Conservation (phyloP, 2,797 vertebrate genomes). For the Nyctalus aviator region DNA sequence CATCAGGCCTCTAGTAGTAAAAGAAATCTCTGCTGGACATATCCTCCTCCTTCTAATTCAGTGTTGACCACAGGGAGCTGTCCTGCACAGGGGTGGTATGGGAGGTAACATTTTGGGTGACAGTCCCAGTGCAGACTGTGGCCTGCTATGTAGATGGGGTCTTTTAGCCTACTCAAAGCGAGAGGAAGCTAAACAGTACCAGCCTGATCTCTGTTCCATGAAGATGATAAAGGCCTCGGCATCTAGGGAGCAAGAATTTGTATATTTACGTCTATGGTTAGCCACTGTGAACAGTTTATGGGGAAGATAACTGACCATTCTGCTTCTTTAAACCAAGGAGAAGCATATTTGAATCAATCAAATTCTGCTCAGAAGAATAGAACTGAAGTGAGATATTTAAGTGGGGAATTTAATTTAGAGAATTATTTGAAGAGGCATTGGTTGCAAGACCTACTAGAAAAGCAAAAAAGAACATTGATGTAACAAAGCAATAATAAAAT, state of each 20-base stretch:
- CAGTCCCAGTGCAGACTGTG: background rate
- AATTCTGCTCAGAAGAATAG: background rate
- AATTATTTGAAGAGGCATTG: background rate
- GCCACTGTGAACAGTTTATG: background rate
- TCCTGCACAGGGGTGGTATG: background rate
- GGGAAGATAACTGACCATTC: background rate
- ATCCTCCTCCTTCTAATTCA: background rate
- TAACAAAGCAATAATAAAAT: background rate
- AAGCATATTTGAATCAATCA: background rate
- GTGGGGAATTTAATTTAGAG: background rate
- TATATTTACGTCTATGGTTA: background rate
- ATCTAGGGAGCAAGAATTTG: background rate
- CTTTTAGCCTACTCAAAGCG: background rate
- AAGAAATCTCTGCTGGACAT: background rate
- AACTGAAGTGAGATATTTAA: background rate
- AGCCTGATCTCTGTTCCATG: background rate
- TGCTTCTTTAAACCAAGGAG: background rate
- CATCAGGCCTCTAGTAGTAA: background rate
- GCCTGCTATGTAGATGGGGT: background rate
- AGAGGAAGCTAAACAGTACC: background rate
- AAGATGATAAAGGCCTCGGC: background rate
- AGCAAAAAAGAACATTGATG: background rate
- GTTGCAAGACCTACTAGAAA: background rate
- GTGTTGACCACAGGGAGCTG: background rate
- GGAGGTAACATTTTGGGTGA: background rate